Conservation (phyloP, 1,140 invertebrate species). For the Aphis gossypii region DNA sequence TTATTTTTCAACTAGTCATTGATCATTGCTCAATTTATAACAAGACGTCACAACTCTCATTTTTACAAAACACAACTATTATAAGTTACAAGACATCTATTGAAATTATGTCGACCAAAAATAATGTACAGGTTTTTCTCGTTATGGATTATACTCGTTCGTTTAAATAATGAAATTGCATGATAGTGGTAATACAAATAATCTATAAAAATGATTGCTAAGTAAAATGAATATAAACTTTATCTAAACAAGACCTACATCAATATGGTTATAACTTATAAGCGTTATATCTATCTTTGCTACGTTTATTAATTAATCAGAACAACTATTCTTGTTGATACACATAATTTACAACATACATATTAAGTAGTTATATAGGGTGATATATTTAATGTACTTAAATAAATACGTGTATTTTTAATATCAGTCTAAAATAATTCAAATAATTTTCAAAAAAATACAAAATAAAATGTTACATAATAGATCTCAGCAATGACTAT, state of each 20-base stretch:
- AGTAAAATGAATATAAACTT: neutral
- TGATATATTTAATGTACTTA: neutral
- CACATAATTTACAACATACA: neutral
- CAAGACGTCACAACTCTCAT: neutral
- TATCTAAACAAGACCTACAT: neutral
- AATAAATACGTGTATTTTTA: neutral
- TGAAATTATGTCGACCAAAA: neutral
- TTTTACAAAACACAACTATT: neutral
- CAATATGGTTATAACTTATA: neutral
- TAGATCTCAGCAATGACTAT: neutral
- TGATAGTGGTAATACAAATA: neutral
- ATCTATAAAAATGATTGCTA: neutral
- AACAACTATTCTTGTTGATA: neutral
- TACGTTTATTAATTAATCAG: neutral
- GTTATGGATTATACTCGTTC: neutral
- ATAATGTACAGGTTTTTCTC: constrained; percentile 1
- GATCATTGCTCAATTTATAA: neutral
- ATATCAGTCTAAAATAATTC: neutral
- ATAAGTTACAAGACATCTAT: neutral
- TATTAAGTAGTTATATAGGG: too few relatives aligned
- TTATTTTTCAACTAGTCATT: neutral
- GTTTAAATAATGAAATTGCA: neutral
- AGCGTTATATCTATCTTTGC: neutral
- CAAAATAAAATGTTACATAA: neutral
- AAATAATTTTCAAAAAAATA: neutral